Conservation (phyloP, 2,888 invertebrate genomes). For the Chirona hameri region DNA sequence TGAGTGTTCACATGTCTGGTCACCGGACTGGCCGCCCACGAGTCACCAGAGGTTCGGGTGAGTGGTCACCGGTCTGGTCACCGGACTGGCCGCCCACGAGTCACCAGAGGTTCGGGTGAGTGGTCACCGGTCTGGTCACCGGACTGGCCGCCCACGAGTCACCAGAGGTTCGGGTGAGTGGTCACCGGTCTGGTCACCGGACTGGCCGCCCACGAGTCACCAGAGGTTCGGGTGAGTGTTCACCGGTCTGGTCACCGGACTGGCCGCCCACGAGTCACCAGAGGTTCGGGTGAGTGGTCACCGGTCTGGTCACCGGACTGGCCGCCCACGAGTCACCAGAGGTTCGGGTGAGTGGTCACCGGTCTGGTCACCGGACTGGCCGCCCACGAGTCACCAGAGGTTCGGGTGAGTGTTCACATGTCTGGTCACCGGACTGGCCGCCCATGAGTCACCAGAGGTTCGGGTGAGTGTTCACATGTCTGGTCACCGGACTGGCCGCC, state of each 20-base stretch:
- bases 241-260: constrained; percentile 95
- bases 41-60: constrained; percentile 91
- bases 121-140: constrained; percentile 94
- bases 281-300: constrained; percentile 88
- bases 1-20: constrained; percentile 92
- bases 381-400: constrained; percentile 80
- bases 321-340: constrained; percentile 85
- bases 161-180: constrained; percentile 85
- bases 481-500: no score
- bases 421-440: no score
- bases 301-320: constrained; percentile 94
- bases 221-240: constrained; percentile 87
- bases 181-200: constrained; percentile 95
- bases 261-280: constrained; percentile 80
- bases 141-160: constrained; percentile 82
- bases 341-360: constrained; percentile 84
- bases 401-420: constrained; percentile 85
- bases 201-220: constrained; percentile 82
- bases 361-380: constrained; percentile 95
- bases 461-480: no score
- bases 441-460: constrained; percentile 84
- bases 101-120: constrained; percentile 90
- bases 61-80: constrained; percentile 91
- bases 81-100: constrained; percentile 83
- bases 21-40: constrained; percentile 82